Evolutionary conservation across 2,888 invertebrate species (phyloP).

Genomic region (Cynaeus angustus): DNA sequence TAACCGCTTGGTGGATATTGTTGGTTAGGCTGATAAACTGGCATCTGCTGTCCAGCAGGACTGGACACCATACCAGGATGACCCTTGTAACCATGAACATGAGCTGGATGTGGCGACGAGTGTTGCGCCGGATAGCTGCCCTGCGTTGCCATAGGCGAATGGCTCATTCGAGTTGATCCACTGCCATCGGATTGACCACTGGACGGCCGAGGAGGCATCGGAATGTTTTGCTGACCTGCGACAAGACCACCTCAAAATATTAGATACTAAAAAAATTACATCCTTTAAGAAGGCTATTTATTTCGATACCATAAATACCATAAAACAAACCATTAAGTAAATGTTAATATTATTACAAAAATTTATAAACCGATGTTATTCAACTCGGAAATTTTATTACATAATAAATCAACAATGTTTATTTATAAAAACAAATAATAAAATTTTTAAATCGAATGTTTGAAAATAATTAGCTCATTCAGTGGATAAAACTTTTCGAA

Average conservation of each 20-base stretch:
- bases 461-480: too few relatives aligned
- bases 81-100: conserved; percentile 75
- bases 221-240: conserved; percentile 94
- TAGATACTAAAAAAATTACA: neutral
- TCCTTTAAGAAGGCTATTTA: neutral
- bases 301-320: too few relatives aligned
- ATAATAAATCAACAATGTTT: too few relatives aligned
- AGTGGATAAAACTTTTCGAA: too few relatives aligned
- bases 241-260: conserved; percentile 4
- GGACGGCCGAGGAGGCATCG: conserved; percentile 96
- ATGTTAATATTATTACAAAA: neutral
- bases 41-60: conserved; percentile 72
- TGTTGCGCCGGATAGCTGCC: conserved; percentile 78
- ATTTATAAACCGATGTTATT: too few relatives aligned
- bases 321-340: neutral
- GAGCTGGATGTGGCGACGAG: conserved; percentile 67
- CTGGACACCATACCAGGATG: conserved; percentile 73
- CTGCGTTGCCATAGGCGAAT: conserved; percentile 80
- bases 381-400: too few relatives aligned
- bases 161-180: conserved; percentile 79
- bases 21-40: conserved; percentile 75
- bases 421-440: too few relatives aligned
- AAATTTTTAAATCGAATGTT: too few relatives aligned
- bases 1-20: conserved; percentile 73
- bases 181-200: conserved; percentile 81